Evolutionary conservation across 2,888 invertebrate genomes (phyloP), one percentile per base, ranked within the genome.

Genomic region (Drosophila nr. perissopoda): DNA sequence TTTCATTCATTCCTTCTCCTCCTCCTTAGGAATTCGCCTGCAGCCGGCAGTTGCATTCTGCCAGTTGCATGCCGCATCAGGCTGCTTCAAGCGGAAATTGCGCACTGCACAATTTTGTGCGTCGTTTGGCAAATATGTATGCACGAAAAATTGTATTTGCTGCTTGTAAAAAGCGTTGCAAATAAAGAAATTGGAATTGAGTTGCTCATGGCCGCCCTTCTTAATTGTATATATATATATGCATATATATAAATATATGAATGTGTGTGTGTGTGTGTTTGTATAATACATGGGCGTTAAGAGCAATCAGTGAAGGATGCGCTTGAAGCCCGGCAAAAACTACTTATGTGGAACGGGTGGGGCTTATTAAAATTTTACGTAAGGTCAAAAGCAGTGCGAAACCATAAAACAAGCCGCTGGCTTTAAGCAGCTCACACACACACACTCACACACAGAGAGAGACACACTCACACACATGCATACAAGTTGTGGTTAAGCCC

Each of bases 351-450:
- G 54, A 59, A 49, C 65, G 70, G 52, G 58, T 69, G 74, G 57
- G 72, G 75, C 80, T 85, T 83, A 87, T 87, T 87, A 87, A 85
- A 87, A 83, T 82, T 83, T 85, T 76, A 89, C 78, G 76, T 87
- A 87, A 87, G 88, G 87, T 87, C 89, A 84, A 83, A 83, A 83
- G 83, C 78, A 82, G 81, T 89, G 85, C 78, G 80, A 88, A 89
- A 82, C 88, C 89, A 88, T 85, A 88, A 83, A 89, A 89, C 89
- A 89, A 89, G 79, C 88, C 90, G 74, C 88, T 88, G 79, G 87
- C 88, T 89, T 83, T 76, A 74, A 79, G 71, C 63, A 77, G 64
- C 36, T 58, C 31, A 36, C 48, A 64, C 59, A 38, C 57, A 67
- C 49, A 67, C 54, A 38, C 58, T 56, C 63, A 53, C 61, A 57